Base-by-base conservation (phyloP, 2,797 vertebrate species). In the Tauraco hartlaubi region DNA sequence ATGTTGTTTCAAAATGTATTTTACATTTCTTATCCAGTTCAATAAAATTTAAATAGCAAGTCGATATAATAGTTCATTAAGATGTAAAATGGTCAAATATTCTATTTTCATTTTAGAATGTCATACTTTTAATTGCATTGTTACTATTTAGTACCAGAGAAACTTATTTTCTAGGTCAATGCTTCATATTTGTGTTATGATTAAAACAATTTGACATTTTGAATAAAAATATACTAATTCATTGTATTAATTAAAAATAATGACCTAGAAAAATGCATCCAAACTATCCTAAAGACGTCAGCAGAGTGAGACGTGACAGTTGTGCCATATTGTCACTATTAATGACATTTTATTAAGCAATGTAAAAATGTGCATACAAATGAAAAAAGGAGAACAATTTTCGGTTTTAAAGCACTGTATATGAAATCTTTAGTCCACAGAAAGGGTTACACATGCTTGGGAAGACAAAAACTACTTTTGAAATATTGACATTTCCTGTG, bases 161-260 rank as follows among this genome's bases (percentile, higher is more conserved):
- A 95, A 52, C 83, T 62, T 92, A 11, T 87, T 95, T 97, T 92
- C 86, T 95, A 84, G 88, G 92, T 90, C 91, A 73, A 9, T 79
- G 44, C 94, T 94, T 96, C 83, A 9, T 88, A 87, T 95, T 93
- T 93, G 66, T 86, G 67, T 93, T 94, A 76, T 59, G 71, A 93
- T 95, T 94, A 91, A 92, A 96, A 87, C 55, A 87, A 48, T 89
- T 84, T 90, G 94, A 94, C 95, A 95, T 97, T 97, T 96, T 85
- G 83, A 93, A 89, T 90, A 92, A 90, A 96, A 96, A 95, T 94
- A 63, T 75, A 95, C 15, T 88, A 90, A 95, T 93, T 95, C 33
- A 0, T 94, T 96, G 71, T 92, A 93, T 95, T 94, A 96, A 97
- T 97, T 97, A 96, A 96, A 96, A 96, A 96, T 94, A 96, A 96